These are phyloP conservation scores for Drosophila sturtevanti DNA, from an alignment of 1,140 invertebrate species.

Conservation along the genomic window DNA sequence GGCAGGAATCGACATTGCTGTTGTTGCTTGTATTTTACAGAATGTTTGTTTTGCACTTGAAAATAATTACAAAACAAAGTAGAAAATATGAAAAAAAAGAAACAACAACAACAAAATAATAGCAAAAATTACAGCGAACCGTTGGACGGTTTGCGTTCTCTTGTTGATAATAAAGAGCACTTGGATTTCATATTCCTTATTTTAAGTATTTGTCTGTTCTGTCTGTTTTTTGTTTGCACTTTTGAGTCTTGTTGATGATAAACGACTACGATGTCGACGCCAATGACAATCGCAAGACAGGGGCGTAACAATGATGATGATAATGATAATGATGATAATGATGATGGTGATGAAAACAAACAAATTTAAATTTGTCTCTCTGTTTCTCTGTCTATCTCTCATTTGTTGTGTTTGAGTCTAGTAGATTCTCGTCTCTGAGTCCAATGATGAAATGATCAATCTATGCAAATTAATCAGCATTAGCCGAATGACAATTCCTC, in stretches of 20 bases:
- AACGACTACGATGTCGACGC: background rate
- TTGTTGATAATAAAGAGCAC: slow-evolving; percentile 25
- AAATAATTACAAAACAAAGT: slow-evolving; percentile 57
- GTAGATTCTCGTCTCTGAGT: background rate
- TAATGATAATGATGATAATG: background rate
- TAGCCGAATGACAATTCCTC: background rate
- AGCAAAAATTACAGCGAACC: slow-evolving; percentile 38
- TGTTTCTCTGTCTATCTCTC: background rate
- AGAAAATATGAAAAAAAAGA: slow-evolving; percentile 15
- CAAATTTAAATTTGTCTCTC: background rate
- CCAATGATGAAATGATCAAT: background rate
- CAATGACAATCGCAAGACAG: background rate
- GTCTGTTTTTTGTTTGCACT: slow-evolving; percentile 37
- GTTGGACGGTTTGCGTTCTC: slow-evolving; percentile 18
- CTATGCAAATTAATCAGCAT: background rate
- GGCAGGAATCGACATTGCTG: slow-evolving; percentile 22
- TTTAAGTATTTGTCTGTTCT: slow-evolving; percentile 34
- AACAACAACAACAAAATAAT: slow-evolving; percentile 11
- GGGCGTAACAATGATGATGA: background rate
- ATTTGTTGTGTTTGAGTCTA: background rate
- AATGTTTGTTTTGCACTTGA: slow-evolving; percentile 33
- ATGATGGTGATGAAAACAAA: slow-evolving; percentile 3
- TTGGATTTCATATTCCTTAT: slow-evolving; percentile 43
- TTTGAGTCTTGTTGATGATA: slow-evolving; percentile 28
- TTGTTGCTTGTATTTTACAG: background rate